Evolutionary conservation across 2,888 invertebrate species (phyloP).

Genomic region (Phorcus lineatus): DNA sequence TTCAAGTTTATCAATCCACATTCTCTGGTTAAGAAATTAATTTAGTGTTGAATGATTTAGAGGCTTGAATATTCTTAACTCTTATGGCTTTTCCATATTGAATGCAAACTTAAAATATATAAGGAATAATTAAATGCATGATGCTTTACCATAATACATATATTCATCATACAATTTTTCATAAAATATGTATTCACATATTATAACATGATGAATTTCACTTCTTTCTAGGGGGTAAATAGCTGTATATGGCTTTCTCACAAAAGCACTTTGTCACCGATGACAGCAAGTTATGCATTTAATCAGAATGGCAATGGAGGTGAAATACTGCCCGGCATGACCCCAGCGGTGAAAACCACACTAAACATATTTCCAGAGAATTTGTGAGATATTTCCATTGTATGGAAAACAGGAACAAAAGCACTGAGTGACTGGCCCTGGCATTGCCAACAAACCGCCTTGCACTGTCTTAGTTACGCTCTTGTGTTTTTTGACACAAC

Average conservation of each 20-base stretch:
- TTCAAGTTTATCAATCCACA: too few relatives aligned
- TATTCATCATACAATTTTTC: too few relatives aligned
- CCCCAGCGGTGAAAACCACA: not conserved
- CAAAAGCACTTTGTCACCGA: slow-evolving; percentile 15
- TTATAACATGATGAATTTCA: too few relatives aligned
- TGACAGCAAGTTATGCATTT: not conserved
- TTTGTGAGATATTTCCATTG: slow-evolving; percentile 2
- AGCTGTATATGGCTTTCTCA: not conserved
- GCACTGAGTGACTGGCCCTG: not conserved
- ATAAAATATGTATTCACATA: too few relatives aligned
- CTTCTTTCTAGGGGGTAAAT: too few relatives aligned
- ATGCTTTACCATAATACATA: too few relatives aligned
- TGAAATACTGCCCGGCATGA: not conserved
- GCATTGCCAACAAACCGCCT: not conserved
- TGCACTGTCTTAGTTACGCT: not conserved
- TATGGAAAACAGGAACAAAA: not conserved
- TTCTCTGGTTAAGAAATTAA: too few relatives aligned
- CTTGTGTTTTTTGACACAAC: slow-evolving; percentile 9
- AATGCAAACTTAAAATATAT: too few relatives aligned
- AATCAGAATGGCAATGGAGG: not conserved
- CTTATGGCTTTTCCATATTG: too few relatives aligned
- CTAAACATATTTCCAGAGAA: not conserved
- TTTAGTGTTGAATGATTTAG: too few relatives aligned
- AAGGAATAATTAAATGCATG: too few relatives aligned
- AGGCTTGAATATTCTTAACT: too few relatives aligned